Percentiles rank a stretch among this genome's conserved stretches.
Evolutionary conservation across 2,797 vertebrate genomes (phyloP).

Genomic region (Neopelma chrysocephalum): DNA sequence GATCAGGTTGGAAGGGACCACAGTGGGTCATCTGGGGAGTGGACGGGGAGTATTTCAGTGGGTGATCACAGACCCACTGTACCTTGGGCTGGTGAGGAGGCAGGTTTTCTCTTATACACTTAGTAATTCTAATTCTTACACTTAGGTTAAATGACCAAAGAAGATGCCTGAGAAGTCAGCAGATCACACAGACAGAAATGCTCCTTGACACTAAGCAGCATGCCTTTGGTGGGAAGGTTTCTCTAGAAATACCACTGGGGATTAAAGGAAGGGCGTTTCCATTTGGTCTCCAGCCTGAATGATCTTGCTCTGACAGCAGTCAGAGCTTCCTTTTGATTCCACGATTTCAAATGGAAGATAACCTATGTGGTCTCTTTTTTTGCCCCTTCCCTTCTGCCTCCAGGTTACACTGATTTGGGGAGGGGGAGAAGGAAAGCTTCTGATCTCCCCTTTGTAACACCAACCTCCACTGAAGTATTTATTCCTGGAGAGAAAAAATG

Average conservation of each 20-base stretch:
- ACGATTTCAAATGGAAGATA: neutral
- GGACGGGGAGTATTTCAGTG: neutral
- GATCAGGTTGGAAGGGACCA: neutral
- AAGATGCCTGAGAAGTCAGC: neutral
- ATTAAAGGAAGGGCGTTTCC: neutral
- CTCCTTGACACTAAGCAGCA: neutral
- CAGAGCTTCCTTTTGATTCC: neutral
- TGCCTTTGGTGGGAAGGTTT: constrained; percentile 14
- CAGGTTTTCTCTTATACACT: neutral
- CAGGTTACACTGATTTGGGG: neutral
- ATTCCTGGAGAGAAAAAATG: constrained; percentile 28
- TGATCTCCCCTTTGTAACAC: neutral
- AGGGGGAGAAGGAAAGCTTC: neutral
- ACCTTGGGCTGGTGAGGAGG: neutral
- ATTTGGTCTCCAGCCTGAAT: neutral
- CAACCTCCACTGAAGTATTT: neutral
- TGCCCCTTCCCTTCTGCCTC: neutral
- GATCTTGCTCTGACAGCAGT: neutral
- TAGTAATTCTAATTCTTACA: neutral
- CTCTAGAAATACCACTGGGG: neutral
- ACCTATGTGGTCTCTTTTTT: neutral
- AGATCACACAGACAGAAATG: neutral
- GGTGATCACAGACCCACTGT: fast-evolving
- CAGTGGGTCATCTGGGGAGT: neutral
- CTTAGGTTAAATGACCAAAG: neutral